A percentile compares a stretch with the other conserved stretches of the same genome.
Evolutionary conservation across 2,888 invertebrate genomes (phyloP).

Genomic region (Chouioia cunea): DNA sequence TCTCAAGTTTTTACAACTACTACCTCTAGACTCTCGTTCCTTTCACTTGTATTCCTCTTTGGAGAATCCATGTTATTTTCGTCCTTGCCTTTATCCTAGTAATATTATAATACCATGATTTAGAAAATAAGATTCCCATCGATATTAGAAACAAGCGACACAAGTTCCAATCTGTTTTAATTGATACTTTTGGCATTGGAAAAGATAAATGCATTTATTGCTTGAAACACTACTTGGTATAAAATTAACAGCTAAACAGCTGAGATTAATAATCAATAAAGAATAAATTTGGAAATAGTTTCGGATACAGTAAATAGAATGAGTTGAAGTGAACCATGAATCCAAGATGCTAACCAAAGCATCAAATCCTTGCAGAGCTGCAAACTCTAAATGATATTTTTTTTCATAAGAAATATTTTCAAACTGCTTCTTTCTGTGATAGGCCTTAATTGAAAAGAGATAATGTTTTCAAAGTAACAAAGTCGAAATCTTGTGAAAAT

Average conservation of each 20-base stretch:
- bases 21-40: too few species aligned
- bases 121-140: background rate
- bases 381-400: constrained; percentile 28
- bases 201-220: constrained; percentile 23
- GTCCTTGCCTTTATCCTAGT: too few species aligned
- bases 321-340: constrained; percentile 37
- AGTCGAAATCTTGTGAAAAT: too few species aligned
- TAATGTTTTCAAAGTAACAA: background rate
- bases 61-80: too few species aligned
- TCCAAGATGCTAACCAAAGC: constrained; percentile 48
- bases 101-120: background rate
- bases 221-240: background rate
- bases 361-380: constrained; percentile 49
- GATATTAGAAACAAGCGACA: background rate
- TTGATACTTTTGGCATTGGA: too few species aligned
- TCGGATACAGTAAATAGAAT: constrained; percentile 28
- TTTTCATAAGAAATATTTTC: constrained; percentile 7
- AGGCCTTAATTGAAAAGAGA: constrained; percentile 9
- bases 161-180: constrained; percentile 4
- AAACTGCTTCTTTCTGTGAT: background rate
- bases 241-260: constrained; percentile 18
- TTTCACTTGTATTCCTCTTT: too few species aligned
- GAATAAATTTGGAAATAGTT: constrained; percentile 26
- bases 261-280: constrained; percentile 25
- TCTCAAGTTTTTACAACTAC: too few species aligned